phyloP scores from a whole-genome alignment of 2,797 vertebrate species.

The Danio choprae region DNA sequence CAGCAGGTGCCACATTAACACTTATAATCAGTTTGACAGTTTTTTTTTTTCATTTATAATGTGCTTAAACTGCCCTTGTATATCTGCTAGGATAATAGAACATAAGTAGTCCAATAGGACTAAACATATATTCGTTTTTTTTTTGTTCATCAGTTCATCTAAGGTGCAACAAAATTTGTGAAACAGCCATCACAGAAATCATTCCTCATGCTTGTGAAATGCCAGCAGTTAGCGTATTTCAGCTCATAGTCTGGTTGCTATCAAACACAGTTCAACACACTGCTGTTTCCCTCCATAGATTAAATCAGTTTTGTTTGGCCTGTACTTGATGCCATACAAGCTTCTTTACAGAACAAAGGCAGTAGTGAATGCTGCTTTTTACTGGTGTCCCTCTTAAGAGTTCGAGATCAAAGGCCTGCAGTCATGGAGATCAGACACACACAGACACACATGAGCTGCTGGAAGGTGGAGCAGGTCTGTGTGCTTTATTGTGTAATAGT shows the following conservation, averaged over 20 bases:
- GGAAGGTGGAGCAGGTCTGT: slow-evolving; percentile 24
- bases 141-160: neutral
- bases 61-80: no score
- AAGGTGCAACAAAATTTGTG: neutral
- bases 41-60: no score
- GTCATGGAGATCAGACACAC: slow-evolving; percentile 52
- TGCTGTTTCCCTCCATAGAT: neutral
- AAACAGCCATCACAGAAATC: neutral
- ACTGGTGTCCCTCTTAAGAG: slow-evolving; percentile 43
- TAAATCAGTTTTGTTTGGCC: neutral
- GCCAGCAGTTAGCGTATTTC: neutral
- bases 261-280: slow-evolving; percentile 8
- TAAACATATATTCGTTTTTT: neutral
- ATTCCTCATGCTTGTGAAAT: neutral
- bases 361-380: slow-evolving; percentile 36
- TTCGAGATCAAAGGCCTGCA: slow-evolving; percentile 55
- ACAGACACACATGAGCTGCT: slow-evolving; percentile 43
- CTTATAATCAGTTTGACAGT: no score
- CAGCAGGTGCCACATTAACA: no score
- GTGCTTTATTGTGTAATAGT: slow-evolving; percentile 21
- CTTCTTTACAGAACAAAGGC: slow-evolving; percentile 21
- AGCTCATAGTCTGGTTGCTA: slow-evolving; percentile 6
- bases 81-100: no score
- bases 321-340: neutral
- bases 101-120: no score